Base-by-base conservation (phyloP, 2,888 invertebrate genomes). In the Enchytraeus crypticus region DNA sequence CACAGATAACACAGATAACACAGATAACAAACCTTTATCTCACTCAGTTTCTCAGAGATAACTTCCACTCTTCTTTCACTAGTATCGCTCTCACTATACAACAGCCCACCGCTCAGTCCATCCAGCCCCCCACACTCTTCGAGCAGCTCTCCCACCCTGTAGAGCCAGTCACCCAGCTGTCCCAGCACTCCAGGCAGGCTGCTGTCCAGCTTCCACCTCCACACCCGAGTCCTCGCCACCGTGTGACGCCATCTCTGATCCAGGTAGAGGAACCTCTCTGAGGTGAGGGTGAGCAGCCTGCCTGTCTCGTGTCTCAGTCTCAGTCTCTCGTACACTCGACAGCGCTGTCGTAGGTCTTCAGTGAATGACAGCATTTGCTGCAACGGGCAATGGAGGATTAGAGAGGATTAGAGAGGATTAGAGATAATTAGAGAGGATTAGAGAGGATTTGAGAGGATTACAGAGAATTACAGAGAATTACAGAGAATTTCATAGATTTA, bases 121-220 rank as follows among this genome's bases (percentile, higher is more conserved):
- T 18, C 38, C 38, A 38, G 38, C 38, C 38, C 38, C 11, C 60
- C 69, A 51, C 72, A 69, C 29, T 69, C 68, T 38, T 70, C 70
- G 38, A 79, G 65, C 47, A 74, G 54, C 56, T 73, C 71, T 67
- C 79, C 78, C 23, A 92, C 95, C 70, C 86, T 86, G 64, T 89
- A 88, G 57, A 96, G 80, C 92, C 95, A 95, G 77, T 89, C 88
- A 57, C 91, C 93, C 21, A 92, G 85, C 66, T 85, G 84, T 62
- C 88, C 88, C 70, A 95, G 86, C 72, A 89, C 89, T 46, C 90
- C 90, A 8, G 92, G 91, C 57, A 95, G 82, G 65, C 85, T 84
- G 0, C 88, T 85, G 78, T 96, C 95, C 69, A 95, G 81, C 56
- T 89, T 82, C 89, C 90, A 89, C 70, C 91, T 84, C 93, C 95